Evolutionary conservation across 1,140 invertebrate species (phyloP), one percentile per base, ranked within the genome.

Genomic region (Diorhabda carinulata): DNA sequence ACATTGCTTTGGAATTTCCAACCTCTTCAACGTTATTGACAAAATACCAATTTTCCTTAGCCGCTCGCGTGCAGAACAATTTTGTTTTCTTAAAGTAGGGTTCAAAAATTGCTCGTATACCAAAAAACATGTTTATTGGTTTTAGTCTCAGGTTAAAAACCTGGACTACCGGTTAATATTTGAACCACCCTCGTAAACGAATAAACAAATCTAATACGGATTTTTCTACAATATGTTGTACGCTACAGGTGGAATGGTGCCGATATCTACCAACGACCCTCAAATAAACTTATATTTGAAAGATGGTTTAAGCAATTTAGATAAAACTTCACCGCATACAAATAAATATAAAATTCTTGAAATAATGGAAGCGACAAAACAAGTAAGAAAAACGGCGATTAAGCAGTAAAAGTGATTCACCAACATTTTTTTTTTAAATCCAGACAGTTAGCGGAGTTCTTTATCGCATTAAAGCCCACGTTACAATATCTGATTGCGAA

Each of bases 311-410:
- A 7, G 41, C 3, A 60, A 70, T 63, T 66, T 74, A 6, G 69
- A 74, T 65, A 63, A 69, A 7, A 40, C 45, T 9, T 74, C 71
- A 8, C 41, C 52, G 4, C 59, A 63, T n/a, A 52, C 6, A 5
- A 63, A 68, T 10, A 70, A 70, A 69, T 70, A 70, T 47, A 69
- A 70, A 6, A 43, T 70, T 6, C 60, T 64, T 10, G 61, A 74
- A 66, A 61, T 73, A 60, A 25, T 71, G 9, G 42, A 56, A 8
- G 64, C 60, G 3, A 47, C 64, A 4, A 57, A 5, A 5, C 72
- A 73, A 61, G 70, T 71, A 10, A 57, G 61, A 43, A 44, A 45
- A 41, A 25, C 25, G 25, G n/a, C 52, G n/a, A 6, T 7, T 7
- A 7, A 56, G n/a, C 6, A 56, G 6, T 8, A n/a, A 6, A 40